Evolutionary conservation across 2,113 vertebrate genomes (phyloP).

Genomic region (Chelonoidis abingdonii): DNA sequence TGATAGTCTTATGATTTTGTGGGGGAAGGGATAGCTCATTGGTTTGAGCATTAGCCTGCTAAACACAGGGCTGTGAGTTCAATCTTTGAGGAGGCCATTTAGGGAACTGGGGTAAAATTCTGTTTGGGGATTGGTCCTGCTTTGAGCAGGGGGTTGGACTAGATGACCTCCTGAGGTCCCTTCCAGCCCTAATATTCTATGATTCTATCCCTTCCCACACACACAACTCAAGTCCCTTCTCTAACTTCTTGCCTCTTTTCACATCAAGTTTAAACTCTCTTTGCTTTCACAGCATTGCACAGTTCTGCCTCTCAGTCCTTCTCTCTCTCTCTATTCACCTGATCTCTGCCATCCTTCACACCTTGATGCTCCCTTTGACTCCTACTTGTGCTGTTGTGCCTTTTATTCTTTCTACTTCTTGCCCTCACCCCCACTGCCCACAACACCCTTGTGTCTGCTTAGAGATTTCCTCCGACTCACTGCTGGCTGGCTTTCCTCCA

Average conservation of each 20-base stretch:
- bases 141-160: no score
- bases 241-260: not conserved
- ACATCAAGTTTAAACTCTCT: not conserved
- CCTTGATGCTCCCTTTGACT: not conserved
- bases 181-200: no score
- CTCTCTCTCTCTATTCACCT: not conserved
- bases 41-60: no score
- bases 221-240: not conserved
- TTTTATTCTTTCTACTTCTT: no score
- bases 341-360: not conserved
- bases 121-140: no score
- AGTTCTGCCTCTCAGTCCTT: not conserved
- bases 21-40: no score
- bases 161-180: no score
- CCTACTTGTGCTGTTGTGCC: not conserved
- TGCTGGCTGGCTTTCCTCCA: not conserved
- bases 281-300: not conserved
- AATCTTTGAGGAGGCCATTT: no score
- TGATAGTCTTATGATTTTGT: no score
- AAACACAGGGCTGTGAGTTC: no score
- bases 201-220: no score
- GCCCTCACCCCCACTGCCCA: not conserved
- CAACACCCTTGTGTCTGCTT: not conserved
- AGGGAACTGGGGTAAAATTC: no score
- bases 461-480: accelerated